Evolutionary conservation across 2,888 invertebrate species (phyloP), one percentile per base, ranked within the genome.

Genomic region (Carcina quercana): DNA sequence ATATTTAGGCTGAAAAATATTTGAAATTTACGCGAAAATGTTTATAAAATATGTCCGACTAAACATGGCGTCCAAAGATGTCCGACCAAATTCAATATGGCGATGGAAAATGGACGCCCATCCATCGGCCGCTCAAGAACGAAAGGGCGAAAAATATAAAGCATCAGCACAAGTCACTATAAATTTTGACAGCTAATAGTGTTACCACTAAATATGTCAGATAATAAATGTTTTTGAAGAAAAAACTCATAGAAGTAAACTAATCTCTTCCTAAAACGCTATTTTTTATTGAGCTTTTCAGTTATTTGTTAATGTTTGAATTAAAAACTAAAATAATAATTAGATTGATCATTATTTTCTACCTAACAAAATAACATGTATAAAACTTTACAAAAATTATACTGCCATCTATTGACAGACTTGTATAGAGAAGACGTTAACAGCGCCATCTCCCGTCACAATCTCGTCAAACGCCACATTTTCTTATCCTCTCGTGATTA

Each of bases 41-140:
- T 88, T 88, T 88, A 88, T 88, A 88, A 89, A 89, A 89, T 88
- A 89, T 89, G 89, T 88, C 88, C 86, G 89, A 86, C 86, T 87
- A 88, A 88, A 89, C 87, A 89, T 89, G 89, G 89, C 89, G 87
- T 86, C 86, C 85, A 85, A 87, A 87, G 83, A 87, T 87, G 87
- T 87, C 86, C 83, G 86, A 85, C 84, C 78, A 84, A 83, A 85
- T 85, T 82, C 82, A 83, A 83, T 82, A 85, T 85, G 84, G 85
- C 85, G 83, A 73, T 65, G 75, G 79, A 84, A 84, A 80, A 85
- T 84, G 85, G 84, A 84, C 82, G 82, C 84, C 74, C 65, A 61
- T 53, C 56, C 65, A 35, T 43, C 59, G 53, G 45, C 51, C 53
- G 53, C 55, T 59, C 54, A 52, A 47, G 49, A 43, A 52, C 47